Conservation (phyloP, 2,888 invertebrate genomes). For the Notodonta ziczac region DNA sequence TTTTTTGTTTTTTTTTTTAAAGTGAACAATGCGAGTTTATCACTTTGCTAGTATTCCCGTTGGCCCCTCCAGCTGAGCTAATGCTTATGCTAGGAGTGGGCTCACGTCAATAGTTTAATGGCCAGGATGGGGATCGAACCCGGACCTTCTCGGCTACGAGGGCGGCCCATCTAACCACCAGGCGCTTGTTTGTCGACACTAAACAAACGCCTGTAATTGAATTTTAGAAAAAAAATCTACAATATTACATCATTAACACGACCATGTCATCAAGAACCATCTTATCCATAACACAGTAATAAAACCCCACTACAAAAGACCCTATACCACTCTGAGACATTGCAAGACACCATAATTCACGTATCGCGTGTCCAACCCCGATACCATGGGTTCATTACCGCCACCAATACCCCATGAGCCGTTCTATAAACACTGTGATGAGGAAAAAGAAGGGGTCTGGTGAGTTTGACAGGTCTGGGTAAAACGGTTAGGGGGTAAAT, state of each 20-base stretch:
- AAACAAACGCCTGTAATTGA: too few relatives aligned
- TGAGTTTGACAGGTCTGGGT: not conserved
- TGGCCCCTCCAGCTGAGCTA: too few relatives aligned
- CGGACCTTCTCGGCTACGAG: too few relatives aligned
- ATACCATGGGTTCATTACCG: constrained; percentile 6
- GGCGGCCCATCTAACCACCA: too few relatives aligned
- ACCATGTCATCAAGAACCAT: not conserved
- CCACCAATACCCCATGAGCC: constrained; percentile 3
- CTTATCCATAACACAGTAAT: not conserved
- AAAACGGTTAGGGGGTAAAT: constrained; percentile 6
- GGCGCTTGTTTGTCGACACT: too few relatives aligned
- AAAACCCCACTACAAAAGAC: constrained; percentile 6
- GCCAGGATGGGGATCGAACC: too few relatives aligned
- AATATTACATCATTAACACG: not conserved
- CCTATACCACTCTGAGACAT: constrained; percentile 5
- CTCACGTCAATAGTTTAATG: too few relatives aligned
- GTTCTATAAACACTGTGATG: not conserved
- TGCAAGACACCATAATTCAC: constrained; percentile 9
- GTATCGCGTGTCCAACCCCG: constrained; percentile 7
- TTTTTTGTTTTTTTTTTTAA: too few relatives aligned
- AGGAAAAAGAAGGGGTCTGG: not conserved
- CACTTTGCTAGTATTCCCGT: too few relatives aligned
- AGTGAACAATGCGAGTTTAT: too few relatives aligned
- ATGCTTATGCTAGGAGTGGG: too few relatives aligned
- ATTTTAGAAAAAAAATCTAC: too few relatives aligned